Evolutionary conservation across 1,140 invertebrate genomes (phyloP).

Genomic region (Penaeus vannamei): DNA sequence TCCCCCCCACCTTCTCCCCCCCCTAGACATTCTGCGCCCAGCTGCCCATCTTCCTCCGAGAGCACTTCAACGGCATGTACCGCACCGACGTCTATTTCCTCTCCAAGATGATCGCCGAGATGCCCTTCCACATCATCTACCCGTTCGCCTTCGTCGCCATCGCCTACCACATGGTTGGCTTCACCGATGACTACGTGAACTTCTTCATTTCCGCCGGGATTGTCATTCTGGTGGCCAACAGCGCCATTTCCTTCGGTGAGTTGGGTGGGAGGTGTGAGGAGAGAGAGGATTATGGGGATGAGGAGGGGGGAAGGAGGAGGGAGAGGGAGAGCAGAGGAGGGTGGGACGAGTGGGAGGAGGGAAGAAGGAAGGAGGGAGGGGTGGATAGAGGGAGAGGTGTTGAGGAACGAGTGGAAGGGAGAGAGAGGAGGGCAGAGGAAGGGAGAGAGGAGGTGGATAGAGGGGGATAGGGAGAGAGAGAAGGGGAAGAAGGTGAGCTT

Average conservation of each 20-base stretch:
- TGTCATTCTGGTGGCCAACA: constrained; percentile 88
- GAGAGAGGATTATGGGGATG: no score
- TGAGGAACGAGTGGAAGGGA: background rate
- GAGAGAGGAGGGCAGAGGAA: background rate
- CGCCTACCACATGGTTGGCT: constrained; percentile 89
- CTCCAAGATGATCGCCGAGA: constrained; percentile 87
- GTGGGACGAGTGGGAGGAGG: background rate
- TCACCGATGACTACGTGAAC: constrained; percentile 80
- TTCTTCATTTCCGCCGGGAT: constrained; percentile 85
- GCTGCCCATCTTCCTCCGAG: constrained; percentile 91
- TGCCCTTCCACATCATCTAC: constrained; percentile 82
- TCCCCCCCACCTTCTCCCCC: no score
- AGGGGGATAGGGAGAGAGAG: background rate
- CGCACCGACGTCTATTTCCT: constrained; percentile 94
- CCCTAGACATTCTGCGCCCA: constrained; percentile 91
- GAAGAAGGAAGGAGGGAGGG: background rate
- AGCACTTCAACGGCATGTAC: constrained; percentile 94
- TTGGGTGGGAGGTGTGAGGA: background rate
- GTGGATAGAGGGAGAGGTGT: background rate
- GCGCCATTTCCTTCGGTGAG: constrained; percentile 92
- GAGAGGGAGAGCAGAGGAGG: background rate
- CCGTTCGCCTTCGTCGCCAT: constrained; percentile 88
- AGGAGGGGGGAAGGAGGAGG: background rate
- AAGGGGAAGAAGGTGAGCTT: no score
- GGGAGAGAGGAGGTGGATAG: background rate